Conservation (phyloP, 2,113 vertebrate species). For the Strigops habroptila region DNA sequence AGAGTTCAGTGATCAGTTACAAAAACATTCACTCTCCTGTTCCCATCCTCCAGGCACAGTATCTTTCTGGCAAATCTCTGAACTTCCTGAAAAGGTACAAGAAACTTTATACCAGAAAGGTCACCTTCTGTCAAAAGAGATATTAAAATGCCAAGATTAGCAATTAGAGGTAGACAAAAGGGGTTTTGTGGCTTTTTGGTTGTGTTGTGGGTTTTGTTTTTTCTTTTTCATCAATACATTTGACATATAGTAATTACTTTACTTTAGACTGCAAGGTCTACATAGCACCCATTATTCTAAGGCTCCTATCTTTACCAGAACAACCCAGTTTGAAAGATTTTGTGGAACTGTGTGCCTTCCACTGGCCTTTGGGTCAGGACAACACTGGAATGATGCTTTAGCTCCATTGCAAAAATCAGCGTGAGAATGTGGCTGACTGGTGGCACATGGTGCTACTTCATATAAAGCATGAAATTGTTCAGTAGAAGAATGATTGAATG, state of each 20-base stretch:
- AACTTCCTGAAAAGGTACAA: not conserved
- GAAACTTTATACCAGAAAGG: not conserved
- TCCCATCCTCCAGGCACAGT: not conserved
- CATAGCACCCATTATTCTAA: not conserved
- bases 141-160: not conserved
- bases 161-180: not conserved
- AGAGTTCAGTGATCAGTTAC: not conserved
- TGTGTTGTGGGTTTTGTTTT: not conserved
- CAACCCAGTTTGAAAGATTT: not conserved
- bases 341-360: not conserved
- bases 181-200: not conserved
- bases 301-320: not conserved
- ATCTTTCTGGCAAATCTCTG: not conserved
- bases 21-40: not conserved
- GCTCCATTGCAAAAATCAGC: not conserved
- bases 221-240: not conserved
- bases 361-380: rapidly evolving
- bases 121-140: not conserved
- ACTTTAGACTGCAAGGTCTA: not conserved
- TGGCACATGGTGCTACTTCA: not conserved
- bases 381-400: not conserved
- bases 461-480: not conserved
- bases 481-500: not conserved
- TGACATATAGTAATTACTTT: not conserved
- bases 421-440: not conserved